Percentiles rank a stretch among this genome's conserved stretches.
Conservation (phyloP, 2,113 vertebrate species). For the Redunca redunca region DNA sequence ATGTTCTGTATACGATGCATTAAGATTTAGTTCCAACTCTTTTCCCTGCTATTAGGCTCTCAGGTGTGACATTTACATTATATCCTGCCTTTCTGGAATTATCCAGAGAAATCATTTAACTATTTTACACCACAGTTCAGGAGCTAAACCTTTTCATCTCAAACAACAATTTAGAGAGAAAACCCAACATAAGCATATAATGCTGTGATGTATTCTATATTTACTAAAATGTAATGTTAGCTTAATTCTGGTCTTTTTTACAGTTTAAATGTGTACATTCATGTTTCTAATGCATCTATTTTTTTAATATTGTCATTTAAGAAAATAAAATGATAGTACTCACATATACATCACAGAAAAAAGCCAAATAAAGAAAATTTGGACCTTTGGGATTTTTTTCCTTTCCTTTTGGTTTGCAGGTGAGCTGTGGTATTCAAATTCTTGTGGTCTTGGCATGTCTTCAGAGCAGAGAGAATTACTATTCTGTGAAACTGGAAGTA, state of each 20-base stretch:
- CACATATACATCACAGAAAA: conserved; percentile 24
- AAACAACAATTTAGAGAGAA: neutral
- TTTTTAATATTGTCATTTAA: neutral
- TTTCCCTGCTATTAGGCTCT: neutral
- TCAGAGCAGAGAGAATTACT: conserved; percentile 61
- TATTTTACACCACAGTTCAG: neutral
- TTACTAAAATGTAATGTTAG: neutral
- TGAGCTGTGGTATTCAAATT: conserved; percentile 64
- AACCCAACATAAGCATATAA: neutral
- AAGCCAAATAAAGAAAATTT: conserved; percentile 41
- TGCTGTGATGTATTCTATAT: neutral
- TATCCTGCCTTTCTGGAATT: neutral
- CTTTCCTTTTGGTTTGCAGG: conserved; percentile 61
- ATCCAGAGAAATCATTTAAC: neutral
- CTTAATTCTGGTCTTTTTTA: neutral
- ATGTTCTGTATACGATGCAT: neutral
- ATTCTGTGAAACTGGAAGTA: conserved; percentile 40
- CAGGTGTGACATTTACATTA: neutral
- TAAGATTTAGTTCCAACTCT: neutral
- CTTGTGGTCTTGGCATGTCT: conserved; percentile 55
- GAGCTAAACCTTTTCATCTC: neutral
- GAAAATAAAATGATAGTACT: neutral
- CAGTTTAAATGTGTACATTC: neutral
- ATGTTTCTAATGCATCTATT: neutral
- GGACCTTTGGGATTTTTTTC: conserved; percentile 38